Conservation (phyloP, 2,113 vertebrate genomes). For the Orycteropus afer region DNA sequence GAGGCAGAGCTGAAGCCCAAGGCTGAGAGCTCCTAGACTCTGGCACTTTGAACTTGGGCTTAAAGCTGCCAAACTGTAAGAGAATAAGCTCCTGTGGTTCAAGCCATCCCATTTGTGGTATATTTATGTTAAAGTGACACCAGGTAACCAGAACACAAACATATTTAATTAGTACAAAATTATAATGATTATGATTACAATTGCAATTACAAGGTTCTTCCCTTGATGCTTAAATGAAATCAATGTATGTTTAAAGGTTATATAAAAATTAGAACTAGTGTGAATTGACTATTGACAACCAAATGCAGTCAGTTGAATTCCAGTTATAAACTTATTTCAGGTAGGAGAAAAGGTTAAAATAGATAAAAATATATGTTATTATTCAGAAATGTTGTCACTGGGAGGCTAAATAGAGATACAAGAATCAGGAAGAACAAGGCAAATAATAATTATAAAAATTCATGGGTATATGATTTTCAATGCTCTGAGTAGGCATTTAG, state of each 20-base stretch:
- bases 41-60: too few relatives aligned
- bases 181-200: background rate
- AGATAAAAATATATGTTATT: background rate
- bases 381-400: background rate
- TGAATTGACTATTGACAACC: background rate
- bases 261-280: background rate
- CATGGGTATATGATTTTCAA: background rate
- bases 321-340: background rate
- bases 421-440: background rate
- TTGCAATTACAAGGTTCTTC: background rate
- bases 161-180: background rate
- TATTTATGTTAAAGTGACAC: too few relatives aligned
- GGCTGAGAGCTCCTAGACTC: too few relatives aligned
- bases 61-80: too few relatives aligned
- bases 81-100: too few relatives aligned
- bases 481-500: background rate
- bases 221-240: background rate
- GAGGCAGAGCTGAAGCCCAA: too few relatives aligned
- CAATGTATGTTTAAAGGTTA: background rate
- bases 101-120: too few relatives aligned
- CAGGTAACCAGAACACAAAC: too few relatives aligned
- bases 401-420: background rate
- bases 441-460: background rate
- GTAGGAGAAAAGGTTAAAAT: background rate
- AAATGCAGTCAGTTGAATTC: background rate